Base-by-base conservation (phyloP, 2,797 vertebrate species). In the Eospalax fontanierii region DNA sequence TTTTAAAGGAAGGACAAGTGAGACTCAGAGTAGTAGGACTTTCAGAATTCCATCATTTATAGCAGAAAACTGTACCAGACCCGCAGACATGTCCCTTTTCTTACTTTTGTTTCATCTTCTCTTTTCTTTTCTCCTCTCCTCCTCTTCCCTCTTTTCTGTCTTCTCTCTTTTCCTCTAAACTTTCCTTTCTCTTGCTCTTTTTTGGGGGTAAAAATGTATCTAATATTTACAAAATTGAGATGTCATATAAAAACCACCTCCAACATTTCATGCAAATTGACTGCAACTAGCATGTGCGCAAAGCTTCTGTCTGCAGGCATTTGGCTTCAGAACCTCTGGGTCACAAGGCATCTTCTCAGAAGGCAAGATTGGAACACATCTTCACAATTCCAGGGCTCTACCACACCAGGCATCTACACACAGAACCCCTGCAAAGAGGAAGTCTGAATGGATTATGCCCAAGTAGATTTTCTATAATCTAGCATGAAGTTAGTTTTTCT, bases 81-180 rank as follows among this genome's bases (percentile, higher is more conserved):
- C 30, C 61, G n/a, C 10, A 21, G 57, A 68, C 15, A 1, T 4
- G 11, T 74, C 24, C 16, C 57, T 73, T 33, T 40, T 26, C 2
- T 63, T 26, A 63, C 30, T 46, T 57, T 18, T 40, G 16, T 26
- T 50, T 46, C 28, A 35, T 61, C 35, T 61, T 57, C 22, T 61
- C n/a, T 11, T 2, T 35, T 22, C 1, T 2, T 6, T 0, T 4
- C 18, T 11, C 22, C n/a, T 73, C 16, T 50, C 38, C 26, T 73
- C 66, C 9, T 59, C 18, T 16, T 26, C 21, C 38, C 35, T 33
- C 57, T 75, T 35, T 16, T 26, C 21, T 57, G 26, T 33, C 57
- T 75, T 35, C 19, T 16, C 54, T 57, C 46, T 61, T 4, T 2
- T 43, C 4, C 40, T 35, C 10, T 40, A 18, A 15, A 50, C 61